phyloP scores from a whole-genome alignment of 1,140 invertebrate genomes.

The Drosophila ohnishii region DNA sequence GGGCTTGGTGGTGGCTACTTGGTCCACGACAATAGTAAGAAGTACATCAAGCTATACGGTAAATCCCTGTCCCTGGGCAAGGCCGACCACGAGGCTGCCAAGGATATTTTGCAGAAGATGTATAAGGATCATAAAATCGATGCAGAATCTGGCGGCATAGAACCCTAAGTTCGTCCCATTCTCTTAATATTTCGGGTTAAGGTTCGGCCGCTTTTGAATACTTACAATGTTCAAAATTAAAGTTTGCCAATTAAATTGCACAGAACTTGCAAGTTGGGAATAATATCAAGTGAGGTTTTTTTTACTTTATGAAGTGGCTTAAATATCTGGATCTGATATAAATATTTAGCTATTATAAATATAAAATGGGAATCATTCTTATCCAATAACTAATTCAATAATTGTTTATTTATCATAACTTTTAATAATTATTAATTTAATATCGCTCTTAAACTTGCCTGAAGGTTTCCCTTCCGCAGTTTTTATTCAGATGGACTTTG shows the following conservation, averaged over 20 bases:
- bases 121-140: slow-evolving; percentile 43
- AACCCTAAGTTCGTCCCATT: slow-evolving; percentile 7
- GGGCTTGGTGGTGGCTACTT: slow-evolving; percentile 55
- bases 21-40: slow-evolving; percentile 44
- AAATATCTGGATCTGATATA: too few species aligned
- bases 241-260: too few species aligned
- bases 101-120: slow-evolving; percentile 6
- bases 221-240: background rate
- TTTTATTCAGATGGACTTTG: background rate
- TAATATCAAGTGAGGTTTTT: too few species aligned
- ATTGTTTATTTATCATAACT: background rate
- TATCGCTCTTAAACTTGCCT: background rate
- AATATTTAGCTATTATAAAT: too few species aligned
- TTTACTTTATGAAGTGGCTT: too few species aligned
- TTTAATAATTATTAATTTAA: background rate
- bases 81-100: slow-evolving; percentile 47
- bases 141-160: slow-evolving; percentile 32
- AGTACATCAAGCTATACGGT: slow-evolving; percentile 58
- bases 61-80: slow-evolving; percentile 45
- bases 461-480: background rate
- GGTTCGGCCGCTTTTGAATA: background rate
- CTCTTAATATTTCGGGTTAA: background rate
- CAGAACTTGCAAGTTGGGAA: background rate
- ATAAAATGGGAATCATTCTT: background rate
- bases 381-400: background rate